phyloP scores from a whole-genome alignment of 2,888 invertebrate species.

The Chaitophorus viminalis region DNA sequence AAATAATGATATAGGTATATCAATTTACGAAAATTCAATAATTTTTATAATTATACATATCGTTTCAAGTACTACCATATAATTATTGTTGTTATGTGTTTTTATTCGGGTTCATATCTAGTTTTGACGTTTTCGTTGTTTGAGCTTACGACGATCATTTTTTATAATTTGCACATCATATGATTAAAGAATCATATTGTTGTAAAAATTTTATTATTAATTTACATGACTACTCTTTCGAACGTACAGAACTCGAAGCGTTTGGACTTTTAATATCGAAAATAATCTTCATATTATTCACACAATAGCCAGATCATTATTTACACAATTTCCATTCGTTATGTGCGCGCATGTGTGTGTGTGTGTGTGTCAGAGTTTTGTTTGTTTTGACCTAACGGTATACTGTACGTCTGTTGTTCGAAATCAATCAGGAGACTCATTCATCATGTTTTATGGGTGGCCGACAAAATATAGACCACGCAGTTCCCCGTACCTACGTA shows the following conservation, averaged over 20 bases:
- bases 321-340: not conserved
- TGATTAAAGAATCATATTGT: no score
- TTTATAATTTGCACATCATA: no score
- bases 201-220: no score
- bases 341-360: not conserved
- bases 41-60: no score
- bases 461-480: not conserved
- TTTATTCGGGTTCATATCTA: no score
- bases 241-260: not conserved
- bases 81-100: no score
- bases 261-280: not conserved
- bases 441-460: not conserved
- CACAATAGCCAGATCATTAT: not conserved
- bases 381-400: not conserved
- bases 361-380: not conserved
- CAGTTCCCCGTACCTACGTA: not conserved
- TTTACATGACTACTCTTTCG: not conserved
- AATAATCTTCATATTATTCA: not conserved
- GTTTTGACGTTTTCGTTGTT: no score
- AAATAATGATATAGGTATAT: no score
- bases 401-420: not conserved
- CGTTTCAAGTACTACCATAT: no score
- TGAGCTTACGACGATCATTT: no score
- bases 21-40: no score
- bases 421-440: not conserved